These are phyloP conservation scores for Leuctra nigra DNA, from an alignment of 2,888 invertebrate species.

Conservation along the genomic window DNA sequence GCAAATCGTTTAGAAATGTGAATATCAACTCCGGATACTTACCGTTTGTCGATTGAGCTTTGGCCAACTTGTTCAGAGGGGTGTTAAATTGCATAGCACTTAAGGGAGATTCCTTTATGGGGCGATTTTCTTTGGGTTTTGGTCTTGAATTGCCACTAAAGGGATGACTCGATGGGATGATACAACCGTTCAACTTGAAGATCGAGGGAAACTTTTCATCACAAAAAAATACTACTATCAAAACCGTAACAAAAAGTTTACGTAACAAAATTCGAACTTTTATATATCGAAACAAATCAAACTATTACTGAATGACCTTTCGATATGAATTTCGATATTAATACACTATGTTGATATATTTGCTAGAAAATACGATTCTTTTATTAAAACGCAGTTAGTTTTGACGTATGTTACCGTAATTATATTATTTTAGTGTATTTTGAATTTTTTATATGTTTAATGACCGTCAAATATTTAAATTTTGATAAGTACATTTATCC, in stretches of 20 bases:
- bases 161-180: conserved; percentile 11
- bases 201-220: conserved; percentile 2
- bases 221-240: conserved; percentile 1
- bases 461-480: too few relatives aligned
- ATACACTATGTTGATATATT: too few relatives aligned
- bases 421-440: too few relatives aligned
- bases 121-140: conserved; percentile 12
- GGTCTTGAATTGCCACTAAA: conserved; percentile 17
- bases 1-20: too few relatives aligned
- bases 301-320: too few relatives aligned
- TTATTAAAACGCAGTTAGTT: too few relatives aligned
- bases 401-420: too few relatives aligned
- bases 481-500: too few relatives aligned
- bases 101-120: conserved; percentile 25
- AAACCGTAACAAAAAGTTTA: not conserved
- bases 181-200: conserved; percentile 7
- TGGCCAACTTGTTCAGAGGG: not conserved
- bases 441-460: too few relatives aligned
- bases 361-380: too few relatives aligned
- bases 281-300: conserved; percentile 17
- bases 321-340: too few relatives aligned
- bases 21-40: too few relatives aligned
- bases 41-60: not conserved
- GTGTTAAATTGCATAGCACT: conserved; percentile 22
- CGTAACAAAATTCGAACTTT: conserved; percentile 4